Evolutionary conservation across 1,140 invertebrate species (phyloP).

Genomic region (Microplitis demolitor): DNA sequence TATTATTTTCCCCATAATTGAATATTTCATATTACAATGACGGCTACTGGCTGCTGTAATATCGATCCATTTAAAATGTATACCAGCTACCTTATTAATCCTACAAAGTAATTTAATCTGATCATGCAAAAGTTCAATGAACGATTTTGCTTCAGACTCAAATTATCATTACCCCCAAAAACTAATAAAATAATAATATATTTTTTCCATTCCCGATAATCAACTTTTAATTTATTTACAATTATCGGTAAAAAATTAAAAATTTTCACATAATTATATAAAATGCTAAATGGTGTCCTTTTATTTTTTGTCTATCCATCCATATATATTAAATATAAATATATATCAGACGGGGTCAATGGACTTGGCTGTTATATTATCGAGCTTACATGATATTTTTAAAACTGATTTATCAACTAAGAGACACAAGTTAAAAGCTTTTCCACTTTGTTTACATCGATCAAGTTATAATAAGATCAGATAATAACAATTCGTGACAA

Average conservation of each 20-base stretch:
- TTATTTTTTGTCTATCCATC: too few species aligned
- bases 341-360: neutral
- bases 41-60: neutral
- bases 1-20: constrained; percentile 11
- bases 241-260: too few species aligned
- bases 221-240: too few species aligned
- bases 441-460: constrained; percentile 5
- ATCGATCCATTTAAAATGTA: constrained; percentile 19
- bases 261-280: too few species aligned
- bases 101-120: constrained; percentile 17
- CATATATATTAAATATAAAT: too few species aligned
- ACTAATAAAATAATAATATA: too few species aligned
- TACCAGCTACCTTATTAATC: neutral
- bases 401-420: neutral
- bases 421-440: neutral
- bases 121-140: constrained; percentile 23
- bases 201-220: too few species aligned
- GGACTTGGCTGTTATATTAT: neutral
- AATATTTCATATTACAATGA: neutral
- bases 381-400: constrained; percentile 10
- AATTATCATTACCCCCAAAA: neutral
- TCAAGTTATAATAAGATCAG: constrained; percentile 17
- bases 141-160: neutral
- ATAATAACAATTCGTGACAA: constrained; percentile 2
- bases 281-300: too few species aligned